Evolutionary conservation across 2,888 invertebrate genomes (phyloP).

Genomic region (Holacanthella duospinosa): DNA sequence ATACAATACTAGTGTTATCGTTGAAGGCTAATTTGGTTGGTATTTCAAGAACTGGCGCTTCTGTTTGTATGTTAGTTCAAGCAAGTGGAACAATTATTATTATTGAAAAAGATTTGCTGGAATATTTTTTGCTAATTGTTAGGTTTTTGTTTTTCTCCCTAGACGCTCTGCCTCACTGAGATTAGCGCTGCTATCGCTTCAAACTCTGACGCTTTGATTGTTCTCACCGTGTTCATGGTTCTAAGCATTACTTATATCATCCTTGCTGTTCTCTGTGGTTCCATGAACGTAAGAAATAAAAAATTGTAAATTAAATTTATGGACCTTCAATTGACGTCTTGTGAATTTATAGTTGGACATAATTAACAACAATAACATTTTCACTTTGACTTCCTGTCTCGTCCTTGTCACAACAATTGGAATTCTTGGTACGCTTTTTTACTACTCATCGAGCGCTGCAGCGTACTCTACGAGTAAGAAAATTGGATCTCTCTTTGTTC

Average conservation of each 20-base stretch:
- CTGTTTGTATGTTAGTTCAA: background rate
- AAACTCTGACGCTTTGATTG: background rate
- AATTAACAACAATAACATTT: background rate
- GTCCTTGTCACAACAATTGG: background rate
- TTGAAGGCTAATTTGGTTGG: background rate
- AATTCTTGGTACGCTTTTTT: background rate
- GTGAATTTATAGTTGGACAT: conserved; percentile 1
- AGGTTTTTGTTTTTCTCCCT: background rate
- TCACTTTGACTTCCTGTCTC: background rate
- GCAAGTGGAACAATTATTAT: background rate
- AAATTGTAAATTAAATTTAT: background rate
- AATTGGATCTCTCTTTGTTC: background rate
- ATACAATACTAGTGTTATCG: background rate
- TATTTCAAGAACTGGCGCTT: background rate
- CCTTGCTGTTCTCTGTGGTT: background rate
- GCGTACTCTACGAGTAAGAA: background rate
- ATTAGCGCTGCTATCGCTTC: background rate
- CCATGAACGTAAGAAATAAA: background rate
- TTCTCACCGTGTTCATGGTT: background rate
- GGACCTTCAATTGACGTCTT: background rate
- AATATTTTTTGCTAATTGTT: background rate
- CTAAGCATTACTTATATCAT: background rate
- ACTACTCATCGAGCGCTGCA: background rate
- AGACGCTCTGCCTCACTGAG: background rate
- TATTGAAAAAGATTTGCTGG: background rate